Evolutionary conservation across 2,888 invertebrate genomes (phyloP), one percentile per base, ranked within the genome.

Genomic region (Xanthorhoe designata): DNA sequence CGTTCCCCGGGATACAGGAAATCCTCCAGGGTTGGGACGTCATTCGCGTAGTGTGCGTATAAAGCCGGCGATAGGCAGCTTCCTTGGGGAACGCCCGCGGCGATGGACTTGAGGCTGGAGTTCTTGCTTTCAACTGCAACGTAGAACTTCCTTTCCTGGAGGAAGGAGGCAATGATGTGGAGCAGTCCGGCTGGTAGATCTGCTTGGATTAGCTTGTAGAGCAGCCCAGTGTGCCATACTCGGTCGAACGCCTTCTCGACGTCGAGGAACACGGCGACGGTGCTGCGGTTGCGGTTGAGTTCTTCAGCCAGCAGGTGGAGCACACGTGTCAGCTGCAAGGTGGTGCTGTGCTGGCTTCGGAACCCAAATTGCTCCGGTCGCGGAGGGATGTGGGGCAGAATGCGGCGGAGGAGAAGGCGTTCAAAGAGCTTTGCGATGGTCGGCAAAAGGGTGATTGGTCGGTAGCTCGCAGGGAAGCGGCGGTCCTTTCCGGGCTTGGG

Each of bases 141-240:
- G 6, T 24, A 24, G 29, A 60, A 52, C 0, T 5, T 42, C 13
- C 59, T 38, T 0, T n/a, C 24, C n/a, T 5, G n/a, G 0, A 58
- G 58, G 19, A 45, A 56, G 9, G 42, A 47, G 15, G 56, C 29
- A 2, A 47, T 0, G 0, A 47, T 15, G 15, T 3, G 17, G 2
- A 13, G 38, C 9, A 4, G 3, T 9, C 13, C n/a, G n/a, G n/a
- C n/a, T 2, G 13, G 38, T 3, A 42, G 13, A 2, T 42, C 1
- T 2, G 13, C 4, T 7, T 10, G 13, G 10, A 47, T 47, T 0
- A 80, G 55, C 45, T 80, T 81, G 62, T 60, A 73, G 0, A 80
- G 10, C 4, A 82, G 74, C 5, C 81, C 78, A 0, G 59, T 55
- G 57, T 81, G 79, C 80, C 80, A 79, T 0, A 83, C 78, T 0